A percentile compares a stretch with the other conserved stretches of the same genome.
Conservation (phyloP, 2,888 invertebrate species). For the Drosophila anomalata region DNA sequence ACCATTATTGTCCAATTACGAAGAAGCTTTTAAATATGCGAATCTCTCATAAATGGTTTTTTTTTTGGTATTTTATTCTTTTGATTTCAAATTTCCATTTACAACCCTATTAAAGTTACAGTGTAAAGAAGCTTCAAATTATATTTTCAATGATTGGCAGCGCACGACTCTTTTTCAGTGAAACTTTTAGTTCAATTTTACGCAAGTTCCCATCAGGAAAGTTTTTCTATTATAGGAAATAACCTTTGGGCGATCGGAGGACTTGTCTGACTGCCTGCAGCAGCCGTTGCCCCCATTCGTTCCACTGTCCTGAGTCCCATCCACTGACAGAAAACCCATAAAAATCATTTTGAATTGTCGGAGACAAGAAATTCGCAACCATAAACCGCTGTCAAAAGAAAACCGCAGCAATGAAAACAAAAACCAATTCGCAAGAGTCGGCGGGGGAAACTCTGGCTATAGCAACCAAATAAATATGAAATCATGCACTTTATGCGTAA, state of each 20-base stretch:
- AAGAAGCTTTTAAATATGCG: too few relatives aligned
- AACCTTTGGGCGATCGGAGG: conserved; percentile 26
- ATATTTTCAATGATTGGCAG: conserved; percentile 25
- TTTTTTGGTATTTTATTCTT: too few relatives aligned
- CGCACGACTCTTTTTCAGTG: conserved; percentile 18
- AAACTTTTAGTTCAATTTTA: conserved; percentile 34
- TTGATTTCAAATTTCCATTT: not conserved
- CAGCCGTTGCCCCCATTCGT: conserved; percentile 12
- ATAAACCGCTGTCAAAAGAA: conserved; percentile 40
- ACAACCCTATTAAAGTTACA: not conserved
- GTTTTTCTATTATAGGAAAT: conserved; percentile 35
- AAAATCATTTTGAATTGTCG: conserved; percentile 42
- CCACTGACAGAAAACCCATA: conserved; percentile 36
- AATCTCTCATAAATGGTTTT: too few relatives aligned
- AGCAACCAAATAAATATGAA: conserved; percentile 65
- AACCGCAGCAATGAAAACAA: conserved; percentile 42
- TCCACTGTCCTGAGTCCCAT: not conserved
- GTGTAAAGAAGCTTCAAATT: conserved; percentile 20
- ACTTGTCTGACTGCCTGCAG: not conserved
- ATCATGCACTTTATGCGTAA: conserved; percentile 66
- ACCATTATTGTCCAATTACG: too few relatives aligned
- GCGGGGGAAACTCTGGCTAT: conserved; percentile 35
- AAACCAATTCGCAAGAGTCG: conserved; percentile 45
- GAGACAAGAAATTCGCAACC: conserved; percentile 29
- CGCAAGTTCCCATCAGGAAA: conserved; percentile 20